A percentile compares a stretch with the other conserved stretches of the same genome.
These are phyloP conservation scores for Zosterops japonicus DNA, from an alignment of 2,113 vertebrate species.

Conservation along the genomic window DNA sequence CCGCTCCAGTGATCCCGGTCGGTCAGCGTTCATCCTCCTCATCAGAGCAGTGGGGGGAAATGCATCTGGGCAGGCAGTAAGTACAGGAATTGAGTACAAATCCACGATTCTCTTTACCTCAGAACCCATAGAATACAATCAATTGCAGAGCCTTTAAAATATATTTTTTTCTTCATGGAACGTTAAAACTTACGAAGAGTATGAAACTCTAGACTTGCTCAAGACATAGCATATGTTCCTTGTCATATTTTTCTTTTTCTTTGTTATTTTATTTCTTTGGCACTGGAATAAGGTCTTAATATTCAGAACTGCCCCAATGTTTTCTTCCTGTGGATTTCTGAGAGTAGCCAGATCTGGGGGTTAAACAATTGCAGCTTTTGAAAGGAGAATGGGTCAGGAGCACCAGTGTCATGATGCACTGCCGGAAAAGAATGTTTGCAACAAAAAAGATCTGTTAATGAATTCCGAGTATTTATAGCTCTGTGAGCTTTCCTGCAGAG, in stretches of 20 bases:
- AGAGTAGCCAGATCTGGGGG: background rate
- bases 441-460: slow-evolving; percentile 64
- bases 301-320: slow-evolving; percentile 5
- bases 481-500: slow-evolving; percentile 55
- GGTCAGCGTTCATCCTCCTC: background rate
- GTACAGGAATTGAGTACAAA: background rate
- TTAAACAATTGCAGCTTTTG: slow-evolving; percentile 58
- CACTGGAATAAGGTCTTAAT: background rate
- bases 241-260: background rate
- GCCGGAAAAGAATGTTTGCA: slow-evolving; percentile 53
- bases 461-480: slow-evolving; percentile 66
- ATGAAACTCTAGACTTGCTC: background rate
- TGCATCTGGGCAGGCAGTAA: background rate
- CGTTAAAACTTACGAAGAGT: background rate
- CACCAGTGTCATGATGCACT: slow-evolving; percentile 41
- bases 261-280: background rate
- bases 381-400: slow-evolving; percentile 10
- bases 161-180: background rate
- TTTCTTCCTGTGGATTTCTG: slow-evolving; percentile 52
- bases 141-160: background rate
- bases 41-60: background rate
- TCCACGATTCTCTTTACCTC: background rate
- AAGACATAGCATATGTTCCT: background rate
- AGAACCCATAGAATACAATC: background rate
- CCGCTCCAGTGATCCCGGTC: accelerated